These are phyloP conservation scores for Horisme vitalbata DNA, from an alignment of 2,888 invertebrate genomes.

Conservation along the genomic window DNA sequence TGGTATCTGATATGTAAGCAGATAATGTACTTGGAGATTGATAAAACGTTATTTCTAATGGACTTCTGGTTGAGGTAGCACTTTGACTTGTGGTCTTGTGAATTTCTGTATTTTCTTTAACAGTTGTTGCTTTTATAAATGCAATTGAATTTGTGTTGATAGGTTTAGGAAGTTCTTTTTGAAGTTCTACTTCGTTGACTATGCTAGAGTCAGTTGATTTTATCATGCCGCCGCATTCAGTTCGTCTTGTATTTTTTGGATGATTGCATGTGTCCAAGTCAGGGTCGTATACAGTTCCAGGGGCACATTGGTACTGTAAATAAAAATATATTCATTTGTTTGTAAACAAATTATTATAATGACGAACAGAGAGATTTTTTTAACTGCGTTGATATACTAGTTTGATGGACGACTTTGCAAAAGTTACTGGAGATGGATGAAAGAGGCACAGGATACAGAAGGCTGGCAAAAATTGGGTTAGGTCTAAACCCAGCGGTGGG, in stretches of 20 bases:
- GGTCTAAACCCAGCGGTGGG: no score
- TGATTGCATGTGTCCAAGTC: constrained; percentile 87
- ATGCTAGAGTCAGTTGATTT: constrained; percentile 33
- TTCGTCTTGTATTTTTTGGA: constrained; percentile 85
- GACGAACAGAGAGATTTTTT: no score
- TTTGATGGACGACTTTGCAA: no score
- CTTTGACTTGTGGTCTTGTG: constrained; percentile 14
- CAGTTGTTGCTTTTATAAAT: constrained; percentile 28
- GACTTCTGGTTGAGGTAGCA: constrained; percentile 9
- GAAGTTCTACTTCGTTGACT: constrained; percentile 74
- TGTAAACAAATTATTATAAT: background rate
- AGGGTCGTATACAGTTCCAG: constrained; percentile 89
- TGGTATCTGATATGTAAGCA: constrained; percentile 2
- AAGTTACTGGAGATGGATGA: no score
- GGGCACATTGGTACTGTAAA: constrained; percentile 87
- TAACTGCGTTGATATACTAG: no score
- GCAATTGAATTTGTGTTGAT: constrained; percentile 48
- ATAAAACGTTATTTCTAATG: constrained; percentile 4
- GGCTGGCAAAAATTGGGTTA: no score
- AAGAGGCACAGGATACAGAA: no score
- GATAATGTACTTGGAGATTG: constrained; percentile 4
- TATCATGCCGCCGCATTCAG: constrained; percentile 83
- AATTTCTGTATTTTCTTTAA: constrained; percentile 9
- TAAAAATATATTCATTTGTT: constrained; percentile 1
- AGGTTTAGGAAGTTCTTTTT: constrained; percentile 60